Evolutionary conservation across 2,113 vertebrate species (phyloP), one percentile per base, ranked within the genome.

Genomic region (Perca fluviatilis): DNA sequence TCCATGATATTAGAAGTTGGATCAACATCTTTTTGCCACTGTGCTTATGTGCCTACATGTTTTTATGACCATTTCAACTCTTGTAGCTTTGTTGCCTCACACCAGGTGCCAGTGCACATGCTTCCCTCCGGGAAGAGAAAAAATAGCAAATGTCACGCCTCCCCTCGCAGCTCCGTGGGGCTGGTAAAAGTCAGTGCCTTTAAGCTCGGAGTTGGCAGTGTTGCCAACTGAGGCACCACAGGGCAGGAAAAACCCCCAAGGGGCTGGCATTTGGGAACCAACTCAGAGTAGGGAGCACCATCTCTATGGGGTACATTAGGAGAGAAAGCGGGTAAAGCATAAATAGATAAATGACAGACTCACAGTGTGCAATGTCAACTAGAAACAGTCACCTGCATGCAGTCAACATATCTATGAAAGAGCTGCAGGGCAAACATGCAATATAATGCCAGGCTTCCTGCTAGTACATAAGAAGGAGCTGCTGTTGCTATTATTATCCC

Each of bases 161-260:
- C 82, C 85, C 84, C 81, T 89, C 9, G 43, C 78, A 79, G 82
- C 83, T 77, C 87, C 87, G 88, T 72, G 80, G 79, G 23, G 85
- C 65, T 90, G 83, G 82, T 91, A 86, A 89, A 91, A 91, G 91
- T 91, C 91, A 86, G 86, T 90, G 84, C 87, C 91, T 92, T 92
- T 82, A 90, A 92, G 89, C 85, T 75, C 47, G 16, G 87, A 73
- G 84, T 84, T 85, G 87, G 83, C 86, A 79, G 77, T 77, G 83
- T 86, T 86, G 79, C 88, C 86, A 84, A 86, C 89, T 83, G 90
- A 89, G 92, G 77, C 91, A 60, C 92, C 80, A 61, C 89, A 77
- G 90, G 90, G 82, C 93, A 90, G 93, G 92, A 94, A 92, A 77
- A 77, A 86, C 79, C 88, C 90, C 91, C 82, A 23, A 84, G 86